Evolutionary conservation across 2,113 vertebrate species (phyloP).

Genomic region (Callithrix jacchus): DNA sequence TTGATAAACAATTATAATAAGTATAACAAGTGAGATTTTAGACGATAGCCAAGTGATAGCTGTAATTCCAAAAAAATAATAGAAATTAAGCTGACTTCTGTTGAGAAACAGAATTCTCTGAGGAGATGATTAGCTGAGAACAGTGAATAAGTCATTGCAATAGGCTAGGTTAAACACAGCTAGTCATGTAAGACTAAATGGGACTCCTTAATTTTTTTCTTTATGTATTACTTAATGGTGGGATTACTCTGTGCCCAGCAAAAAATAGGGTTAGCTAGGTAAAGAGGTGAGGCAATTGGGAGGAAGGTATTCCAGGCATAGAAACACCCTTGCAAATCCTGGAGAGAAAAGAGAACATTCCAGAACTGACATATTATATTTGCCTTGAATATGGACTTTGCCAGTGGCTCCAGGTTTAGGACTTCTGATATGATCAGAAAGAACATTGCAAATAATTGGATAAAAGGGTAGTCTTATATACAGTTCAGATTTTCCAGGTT

Average conservation of each 20-base stretch:
- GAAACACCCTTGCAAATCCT: neutral
- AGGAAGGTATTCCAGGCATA: neutral
- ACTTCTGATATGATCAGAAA: neutral
- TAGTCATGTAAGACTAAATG: neutral
- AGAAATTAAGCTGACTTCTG: neutral
- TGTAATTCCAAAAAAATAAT: neutral
- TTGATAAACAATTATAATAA: neutral
- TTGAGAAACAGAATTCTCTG: neutral
- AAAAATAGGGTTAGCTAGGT: neutral
- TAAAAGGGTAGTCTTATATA: neutral
- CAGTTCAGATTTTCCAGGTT: neutral
- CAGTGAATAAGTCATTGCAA: neutral
- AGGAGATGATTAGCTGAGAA: neutral
- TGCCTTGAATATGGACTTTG: neutral
- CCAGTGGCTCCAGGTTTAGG: neutral
- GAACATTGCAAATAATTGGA: neutral
- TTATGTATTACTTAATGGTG: neutral
- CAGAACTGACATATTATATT: neutral
- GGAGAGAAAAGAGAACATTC: neutral
- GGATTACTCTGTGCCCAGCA: neutral
- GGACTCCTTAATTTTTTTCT: neutral
- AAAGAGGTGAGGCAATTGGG: rapidly evolving
- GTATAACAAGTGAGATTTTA: neutral
- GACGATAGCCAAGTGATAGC: neutral
- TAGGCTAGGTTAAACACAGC: neutral